Percentiles rank a stretch among this genome's conserved stretches.
Conservation (phyloP, 2,888 invertebrate genomes). For the Netelia inedita region DNA sequence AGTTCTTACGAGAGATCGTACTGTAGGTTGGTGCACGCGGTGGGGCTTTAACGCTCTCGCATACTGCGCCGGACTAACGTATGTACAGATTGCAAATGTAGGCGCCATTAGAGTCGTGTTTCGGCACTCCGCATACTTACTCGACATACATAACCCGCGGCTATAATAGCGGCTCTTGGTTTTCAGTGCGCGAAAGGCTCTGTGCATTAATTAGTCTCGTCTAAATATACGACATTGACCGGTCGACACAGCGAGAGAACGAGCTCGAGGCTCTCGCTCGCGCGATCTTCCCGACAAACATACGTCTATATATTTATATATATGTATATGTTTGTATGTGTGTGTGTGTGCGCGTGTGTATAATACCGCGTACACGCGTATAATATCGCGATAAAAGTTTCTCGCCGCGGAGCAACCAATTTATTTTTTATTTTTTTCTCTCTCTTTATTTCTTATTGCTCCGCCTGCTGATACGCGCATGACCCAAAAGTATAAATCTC, state of each 20-base stretch:
- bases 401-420: conserved; percentile 25
- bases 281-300: conserved; percentile 22
- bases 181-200: conserved; percentile 51
- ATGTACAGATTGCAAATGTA: conserved; percentile 57
- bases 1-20: conserved; percentile 22
- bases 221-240: conserved; percentile 67
- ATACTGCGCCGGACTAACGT: neutral
- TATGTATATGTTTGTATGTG: neutral
- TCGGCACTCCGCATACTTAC: conserved; percentile 60
- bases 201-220: conserved; percentile 67
- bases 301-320: neutral
- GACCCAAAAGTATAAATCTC: conserved; percentile 46
- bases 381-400: conserved; percentile 39
- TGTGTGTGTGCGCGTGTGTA: neutral
- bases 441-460: conserved; percentile 30
- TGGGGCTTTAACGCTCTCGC: neutral
- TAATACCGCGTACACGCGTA: neutral
- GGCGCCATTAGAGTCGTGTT: conserved; percentile 66
- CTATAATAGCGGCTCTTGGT: conserved; percentile 26
- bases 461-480: conserved; percentile 24
- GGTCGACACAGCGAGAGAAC: conserved; percentile 31
- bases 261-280: conserved; percentile 10
- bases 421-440: conserved; percentile 1
- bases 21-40: conserved; percentile 22
- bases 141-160: conserved; percentile 50